Evolutionary conservation across 2,888 invertebrate species (phyloP).

Genomic region (Incurvaria masculella): DNA sequence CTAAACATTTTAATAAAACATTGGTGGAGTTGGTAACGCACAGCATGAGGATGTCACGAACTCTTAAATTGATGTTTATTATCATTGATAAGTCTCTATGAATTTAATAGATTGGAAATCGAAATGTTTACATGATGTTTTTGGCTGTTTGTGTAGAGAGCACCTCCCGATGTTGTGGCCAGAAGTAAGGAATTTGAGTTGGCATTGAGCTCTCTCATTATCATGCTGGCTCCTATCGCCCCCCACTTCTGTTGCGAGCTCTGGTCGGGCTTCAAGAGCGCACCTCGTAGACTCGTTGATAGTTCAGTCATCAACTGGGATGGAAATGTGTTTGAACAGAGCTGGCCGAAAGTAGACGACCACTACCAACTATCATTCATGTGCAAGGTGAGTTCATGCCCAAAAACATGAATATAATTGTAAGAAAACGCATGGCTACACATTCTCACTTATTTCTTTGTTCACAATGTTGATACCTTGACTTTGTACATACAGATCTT

Average conservation of each 20-base stretch:
- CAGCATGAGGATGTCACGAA: too few relatives aligned
- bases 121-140: slow-evolving; percentile 6
- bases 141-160: slow-evolving; percentile 36
- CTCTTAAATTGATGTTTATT: too few relatives aligned
- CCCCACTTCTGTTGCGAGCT: slow-evolving; percentile 91
- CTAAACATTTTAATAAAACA: too few relatives aligned
- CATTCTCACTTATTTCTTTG: not conserved
- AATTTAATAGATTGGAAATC: too few relatives aligned
- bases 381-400: slow-evolving; percentile 54
- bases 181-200: slow-evolving; percentile 72
- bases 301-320: slow-evolving; percentile 62
- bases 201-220: slow-evolving; percentile 73
- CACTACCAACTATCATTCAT: slow-evolving; percentile 64
- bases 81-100: too few relatives aligned
- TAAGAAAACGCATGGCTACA: not conserved
- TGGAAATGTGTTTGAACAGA: slow-evolving; percentile 68
- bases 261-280: slow-evolving; percentile 75
- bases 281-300: slow-evolving; percentile 51
- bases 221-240: slow-evolving; percentile 84
- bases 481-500: not conserved
- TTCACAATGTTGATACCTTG: not conserved
- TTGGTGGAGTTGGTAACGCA: too few relatives aligned
- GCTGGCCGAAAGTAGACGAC: slow-evolving; percentile 73
- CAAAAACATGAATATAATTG: not conserved
- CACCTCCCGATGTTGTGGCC: slow-evolving; percentile 58